Percentiles rank a stretch among this genome's conserved stretches.
These are phyloP conservation scores for Steatornis caripensis DNA, from an alignment of 2,113 vertebrate species.

Conservation along the genomic window DNA sequence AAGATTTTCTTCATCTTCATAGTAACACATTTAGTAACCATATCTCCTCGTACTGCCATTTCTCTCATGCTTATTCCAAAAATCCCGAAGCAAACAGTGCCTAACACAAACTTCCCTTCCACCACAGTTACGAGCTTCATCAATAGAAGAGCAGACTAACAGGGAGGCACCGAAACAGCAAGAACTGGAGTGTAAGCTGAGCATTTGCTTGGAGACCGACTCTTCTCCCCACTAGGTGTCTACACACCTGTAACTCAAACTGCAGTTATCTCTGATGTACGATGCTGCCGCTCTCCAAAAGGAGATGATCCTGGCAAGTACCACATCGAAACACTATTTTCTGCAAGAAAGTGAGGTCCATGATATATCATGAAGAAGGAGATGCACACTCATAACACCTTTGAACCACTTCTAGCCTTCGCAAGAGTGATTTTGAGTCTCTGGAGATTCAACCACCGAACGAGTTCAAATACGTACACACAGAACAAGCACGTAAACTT, in stretches of 20 bases:
- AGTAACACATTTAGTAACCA: background rate
- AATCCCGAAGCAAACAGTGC: background rate
- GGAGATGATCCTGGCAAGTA: background rate
- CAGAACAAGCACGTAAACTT: background rate
- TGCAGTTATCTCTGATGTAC: background rate
- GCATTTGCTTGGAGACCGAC: background rate
- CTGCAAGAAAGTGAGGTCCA: background rate
- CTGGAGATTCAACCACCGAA: background rate
- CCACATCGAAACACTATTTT: background rate
- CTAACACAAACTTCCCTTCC: background rate
- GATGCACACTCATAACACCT: background rate
- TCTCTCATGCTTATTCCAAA: background rate
- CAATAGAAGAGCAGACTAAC: background rate
- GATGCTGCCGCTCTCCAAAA: background rate
- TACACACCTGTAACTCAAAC: constrained; percentile 22
- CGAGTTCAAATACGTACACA: background rate
- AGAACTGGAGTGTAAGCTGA: accelerated
- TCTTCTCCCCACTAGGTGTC: constrained; percentile 53
- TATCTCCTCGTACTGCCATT: background rate
- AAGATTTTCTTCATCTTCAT: background rate
- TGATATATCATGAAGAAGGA: background rate
- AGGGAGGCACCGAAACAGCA: background rate
- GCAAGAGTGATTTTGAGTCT: background rate
- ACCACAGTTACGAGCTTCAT: background rate
- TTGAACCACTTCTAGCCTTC: background rate